Base-by-base conservation (phyloP, 23 tunicate species). In the Botrylloides violaceus region DNA sequence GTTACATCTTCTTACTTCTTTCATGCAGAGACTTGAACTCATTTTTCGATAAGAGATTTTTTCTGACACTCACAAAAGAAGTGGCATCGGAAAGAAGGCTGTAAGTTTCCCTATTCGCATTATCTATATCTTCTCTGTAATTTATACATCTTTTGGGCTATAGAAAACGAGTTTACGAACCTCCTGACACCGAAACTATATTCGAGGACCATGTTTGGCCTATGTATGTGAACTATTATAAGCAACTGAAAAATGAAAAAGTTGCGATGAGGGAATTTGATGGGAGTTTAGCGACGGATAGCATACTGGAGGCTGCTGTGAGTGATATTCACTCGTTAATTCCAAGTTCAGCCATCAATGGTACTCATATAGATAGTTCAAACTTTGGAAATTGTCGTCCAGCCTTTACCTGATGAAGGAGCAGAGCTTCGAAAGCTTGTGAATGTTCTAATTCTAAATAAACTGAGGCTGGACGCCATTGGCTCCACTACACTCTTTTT, bases 141-240 rank as follows among this genome's bases (percentile, higher is more conserved):
- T 9, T 43, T 43, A 43, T 43, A 15, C n/a, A 43, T 43, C 12
- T 43, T 43, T 43, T 43, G 12, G 53, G 9, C 53, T 9, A 32
- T 76, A 84, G 92, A 25, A 66, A 55, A 28, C 58, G 94, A 30
- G 74, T 72, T 19, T 86, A 86, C 49, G 94, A 79, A 7, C 94
- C 94, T 0, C 73, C 81, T 0, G 94, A 86, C 29, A 77, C 77
- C 2, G 77, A 80, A 15, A 78, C 36, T 4, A 34, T 80, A 34
- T 86, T 86, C 48, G 81, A 80, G 22, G 31, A 36, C 1, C 94
- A 86, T 37, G 94, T 86, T 2, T 86, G 94, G 94, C 94, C 94
- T 2, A 71, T 53, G 70, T 80, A 79, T 49, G 18, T 80, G 22
- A 66, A 80, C 33, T 75, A 79, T 68, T 37, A 35, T 9, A 22